A percentile compares a stretch with the other conserved stretches of the same genome.
Conservation (phyloP, 1,140 invertebrate genomes). For the Drosophila micromelanica region DNA sequence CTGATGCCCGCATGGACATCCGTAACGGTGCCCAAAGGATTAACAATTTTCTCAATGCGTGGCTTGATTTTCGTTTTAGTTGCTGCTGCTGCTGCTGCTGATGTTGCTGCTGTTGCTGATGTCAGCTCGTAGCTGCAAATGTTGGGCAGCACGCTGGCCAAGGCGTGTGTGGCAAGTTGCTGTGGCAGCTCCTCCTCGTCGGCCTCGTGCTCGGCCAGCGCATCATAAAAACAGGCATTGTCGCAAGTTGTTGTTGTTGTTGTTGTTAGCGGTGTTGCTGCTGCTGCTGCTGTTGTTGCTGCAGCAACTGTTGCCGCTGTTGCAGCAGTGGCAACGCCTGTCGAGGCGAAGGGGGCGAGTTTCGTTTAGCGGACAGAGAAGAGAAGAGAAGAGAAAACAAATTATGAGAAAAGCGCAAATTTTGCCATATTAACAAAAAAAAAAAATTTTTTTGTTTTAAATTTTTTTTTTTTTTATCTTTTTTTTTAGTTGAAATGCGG, state of each 20-base stretch:
- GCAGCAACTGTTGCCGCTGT: conserved; percentile 6
- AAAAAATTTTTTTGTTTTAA: conserved; percentile 52
- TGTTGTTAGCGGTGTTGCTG: conserved; percentile 1
- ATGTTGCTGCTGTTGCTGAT: not conserved
- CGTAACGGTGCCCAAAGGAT: conserved; percentile 89
- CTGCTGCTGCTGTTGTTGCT: not conserved
- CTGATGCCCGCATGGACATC: conserved; percentile 84
- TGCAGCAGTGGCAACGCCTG: conserved; percentile 1
- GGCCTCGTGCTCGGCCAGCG: conserved; percentile 70
- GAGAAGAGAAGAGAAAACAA: conserved; percentile 81
- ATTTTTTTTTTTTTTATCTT: conserved; percentile 1
- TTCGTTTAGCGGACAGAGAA: conserved; percentile 53
- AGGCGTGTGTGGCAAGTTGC: conserved; percentile 14
- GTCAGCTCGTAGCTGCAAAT: conserved; percentile 65
- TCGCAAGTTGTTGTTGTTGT: conserved; percentile 47
- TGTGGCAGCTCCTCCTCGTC: conserved; percentile 24
- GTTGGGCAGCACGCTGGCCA: conserved; percentile 72
- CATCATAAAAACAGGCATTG: conserved; percentile 79
- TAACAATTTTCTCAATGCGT: conserved; percentile 87
- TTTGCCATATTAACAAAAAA: conserved; percentile 63
- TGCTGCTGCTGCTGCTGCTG: not conserved
- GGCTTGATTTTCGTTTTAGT: not conserved
- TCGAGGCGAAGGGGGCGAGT: not conserved
- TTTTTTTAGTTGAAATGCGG: conserved; percentile 25
- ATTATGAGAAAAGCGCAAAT: conserved; percentile 83